Percentiles rank a stretch among this genome's conserved stretches.
Conservation (phyloP, 2,888 invertebrate genomes). For the Tanypteryx hageni region DNA sequence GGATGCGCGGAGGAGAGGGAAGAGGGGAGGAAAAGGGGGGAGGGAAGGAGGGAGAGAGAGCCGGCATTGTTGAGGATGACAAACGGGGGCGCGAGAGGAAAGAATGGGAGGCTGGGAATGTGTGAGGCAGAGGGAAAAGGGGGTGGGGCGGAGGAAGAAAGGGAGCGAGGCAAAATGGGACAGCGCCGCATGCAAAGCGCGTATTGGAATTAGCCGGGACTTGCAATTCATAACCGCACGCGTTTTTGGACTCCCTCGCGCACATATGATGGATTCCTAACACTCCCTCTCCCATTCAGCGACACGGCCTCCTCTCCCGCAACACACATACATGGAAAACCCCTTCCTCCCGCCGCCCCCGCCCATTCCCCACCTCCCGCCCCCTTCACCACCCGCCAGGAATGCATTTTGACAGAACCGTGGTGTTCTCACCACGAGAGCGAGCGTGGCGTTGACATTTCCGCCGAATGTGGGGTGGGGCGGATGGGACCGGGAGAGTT, state of each 20-base stretch:
- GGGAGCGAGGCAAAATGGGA: conserved; percentile 58
- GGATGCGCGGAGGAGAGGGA: conserved; percentile 29
- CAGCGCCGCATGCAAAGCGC: conserved; percentile 63
- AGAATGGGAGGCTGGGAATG: conserved; percentile 8
- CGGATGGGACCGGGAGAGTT: not conserved
- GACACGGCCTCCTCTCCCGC: not conserved
- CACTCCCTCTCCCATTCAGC: conserved; percentile 53
- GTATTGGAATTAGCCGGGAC: conserved; percentile 64
- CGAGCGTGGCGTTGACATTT: conserved; percentile 63
- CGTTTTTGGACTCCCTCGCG: conserved; percentile 56
- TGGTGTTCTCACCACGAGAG: conserved; percentile 50
- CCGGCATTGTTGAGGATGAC: not conserved
- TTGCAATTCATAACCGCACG: conserved; percentile 66
- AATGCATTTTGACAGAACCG: conserved; percentile 62
- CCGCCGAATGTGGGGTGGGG: conserved; percentile 35
- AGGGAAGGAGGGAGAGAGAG: not conserved
- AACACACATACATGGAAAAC: conserved; percentile 9
- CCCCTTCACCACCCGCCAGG: not conserved
- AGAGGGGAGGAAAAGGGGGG: not conserved
- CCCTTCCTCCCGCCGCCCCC: not conserved
- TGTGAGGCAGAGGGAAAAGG: conserved; percentile 9
- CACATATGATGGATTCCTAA: conserved; percentile 55
- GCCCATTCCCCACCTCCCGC: not conserved
- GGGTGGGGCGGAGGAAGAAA: conserved; percentile 26
- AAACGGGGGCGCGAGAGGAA: not conserved